A percentile compares a stretch with the other conserved stretches of the same genome.
These are phyloP conservation scores for Tringa solitaria DNA, from an alignment of 2,113 vertebrate species.

Conservation along the genomic window DNA sequence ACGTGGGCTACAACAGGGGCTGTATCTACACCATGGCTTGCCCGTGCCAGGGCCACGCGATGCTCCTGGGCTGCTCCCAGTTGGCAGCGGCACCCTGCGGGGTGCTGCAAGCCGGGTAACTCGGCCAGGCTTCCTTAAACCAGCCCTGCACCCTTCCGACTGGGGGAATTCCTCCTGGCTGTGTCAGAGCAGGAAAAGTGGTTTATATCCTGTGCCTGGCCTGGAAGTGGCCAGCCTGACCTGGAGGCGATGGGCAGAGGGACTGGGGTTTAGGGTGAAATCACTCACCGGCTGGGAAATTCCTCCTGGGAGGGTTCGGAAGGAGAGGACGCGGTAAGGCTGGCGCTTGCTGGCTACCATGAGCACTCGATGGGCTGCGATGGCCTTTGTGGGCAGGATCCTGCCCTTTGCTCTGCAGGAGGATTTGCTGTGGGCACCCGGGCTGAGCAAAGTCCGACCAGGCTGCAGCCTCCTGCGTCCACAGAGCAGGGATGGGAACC, in stretches of 20 bases:
- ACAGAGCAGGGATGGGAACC: fast-evolving
- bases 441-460: background rate
- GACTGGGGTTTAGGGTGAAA: background rate
- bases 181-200: conserved; percentile 71
- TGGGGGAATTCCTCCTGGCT: conserved; percentile 51
- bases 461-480: background rate
- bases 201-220: conserved; percentile 52
- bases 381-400: background rate
- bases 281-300: background rate
- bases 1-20: fast-evolving
- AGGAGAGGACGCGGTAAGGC: background rate
- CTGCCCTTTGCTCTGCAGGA: background rate
- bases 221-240: background rate
- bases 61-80: background rate
- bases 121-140: conserved; percentile 8
- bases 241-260: background rate
- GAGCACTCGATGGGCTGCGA: fast-evolving
- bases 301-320: fast-evolving
- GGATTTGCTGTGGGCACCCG: background rate
- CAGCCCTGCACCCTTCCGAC: background rate
- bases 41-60: fast-evolving
- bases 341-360: fast-evolving
- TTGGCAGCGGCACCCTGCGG: fast-evolving
- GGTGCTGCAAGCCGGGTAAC: background rate
- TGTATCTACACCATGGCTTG: fast-evolving